Evolutionary conservation across 2,888 invertebrate genomes (phyloP).

Genomic region (Rhabditoides inermis): DNA sequence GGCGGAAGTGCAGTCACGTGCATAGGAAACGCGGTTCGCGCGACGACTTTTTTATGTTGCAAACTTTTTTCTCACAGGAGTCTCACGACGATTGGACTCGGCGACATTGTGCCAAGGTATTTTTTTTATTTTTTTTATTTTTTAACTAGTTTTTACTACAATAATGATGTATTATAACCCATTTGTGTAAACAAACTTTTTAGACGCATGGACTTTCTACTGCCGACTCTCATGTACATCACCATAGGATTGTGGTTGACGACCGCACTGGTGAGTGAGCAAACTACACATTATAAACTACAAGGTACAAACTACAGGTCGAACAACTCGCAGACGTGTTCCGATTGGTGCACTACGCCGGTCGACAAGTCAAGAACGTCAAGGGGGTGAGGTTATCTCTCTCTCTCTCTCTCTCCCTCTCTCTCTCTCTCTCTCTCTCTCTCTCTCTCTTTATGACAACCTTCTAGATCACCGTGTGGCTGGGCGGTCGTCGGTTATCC

Average conservation of each 20-base stretch:
- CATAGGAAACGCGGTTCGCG: neutral
- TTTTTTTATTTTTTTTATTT: neutral
- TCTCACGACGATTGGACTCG: slow-evolving; percentile 45
- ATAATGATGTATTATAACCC: neutral
- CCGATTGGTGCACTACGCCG: slow-evolving; percentile 47
- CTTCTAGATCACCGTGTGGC: slow-evolving; percentile 44
- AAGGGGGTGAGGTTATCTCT: slow-evolving; percentile 35
- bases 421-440: too few relatives aligned
- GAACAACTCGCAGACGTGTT: slow-evolving; percentile 49
- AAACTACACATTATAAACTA: too few relatives aligned
- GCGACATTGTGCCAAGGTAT: slow-evolving; percentile 44
- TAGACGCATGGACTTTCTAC: slow-evolving; percentile 45
- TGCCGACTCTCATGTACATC: slow-evolving; percentile 44
- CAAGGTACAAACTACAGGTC: too few relatives aligned
- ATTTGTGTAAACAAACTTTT: neutral
- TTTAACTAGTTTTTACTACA: neutral
- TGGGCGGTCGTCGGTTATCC: slow-evolving; percentile 42
- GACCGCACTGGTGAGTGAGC: slow-evolving; percentile 45
- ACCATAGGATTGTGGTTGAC: slow-evolving; percentile 49
- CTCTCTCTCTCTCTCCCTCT: neutral
- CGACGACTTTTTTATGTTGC: neutral
- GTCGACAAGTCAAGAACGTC: slow-evolving; percentile 45
- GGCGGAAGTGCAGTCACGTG: too few relatives aligned
- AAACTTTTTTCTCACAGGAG: slow-evolving; percentile 20
- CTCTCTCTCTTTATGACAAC: too few relatives aligned